These are phyloP conservation scores for Cercopithecus petaurista DNA, from an alignment of 2,797 vertebrate species.

Conservation along the genomic window DNA sequence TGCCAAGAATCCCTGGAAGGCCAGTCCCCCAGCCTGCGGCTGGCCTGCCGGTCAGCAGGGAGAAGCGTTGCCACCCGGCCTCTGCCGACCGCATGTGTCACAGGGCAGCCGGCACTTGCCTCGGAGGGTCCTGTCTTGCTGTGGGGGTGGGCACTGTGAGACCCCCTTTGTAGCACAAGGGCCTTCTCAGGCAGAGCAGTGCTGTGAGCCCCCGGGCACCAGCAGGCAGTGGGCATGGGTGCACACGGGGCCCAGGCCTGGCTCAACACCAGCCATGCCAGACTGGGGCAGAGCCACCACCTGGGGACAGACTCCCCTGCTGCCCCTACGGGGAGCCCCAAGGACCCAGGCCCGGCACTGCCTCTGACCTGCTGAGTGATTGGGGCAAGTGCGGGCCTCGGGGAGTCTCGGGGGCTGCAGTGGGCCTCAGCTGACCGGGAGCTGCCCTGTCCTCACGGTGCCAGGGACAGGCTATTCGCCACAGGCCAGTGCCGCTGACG, in stretches of 20 bases:
- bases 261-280: rapidly evolving
- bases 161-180: not conserved
- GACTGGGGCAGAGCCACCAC: not conserved
- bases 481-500: rapidly evolving
- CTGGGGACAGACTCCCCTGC: not conserved
- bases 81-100: not conserved
- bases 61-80: rapidly evolving
- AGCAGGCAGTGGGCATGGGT: not conserved
- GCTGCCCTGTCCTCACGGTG: not conserved
- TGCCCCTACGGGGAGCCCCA: not conserved
- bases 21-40: not conserved
- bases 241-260: no score
- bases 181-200: not conserved
- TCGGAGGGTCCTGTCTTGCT: no score
- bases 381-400: not conserved
- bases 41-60: rapidly evolving
- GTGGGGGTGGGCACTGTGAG: not conserved
- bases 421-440: rapidly evolving
- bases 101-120: rapidly evolving
- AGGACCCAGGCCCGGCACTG: no score
- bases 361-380: not conserved
- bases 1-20: not conserved
- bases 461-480: no score
- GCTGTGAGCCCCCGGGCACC: not conserved
- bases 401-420: not conserved